Evolutionary conservation across 53 echinoderm and acorn worm genomes (phyloP), one percentile per base, ranked within the genome.

Genomic region (Holothuria leucospilota): DNA sequence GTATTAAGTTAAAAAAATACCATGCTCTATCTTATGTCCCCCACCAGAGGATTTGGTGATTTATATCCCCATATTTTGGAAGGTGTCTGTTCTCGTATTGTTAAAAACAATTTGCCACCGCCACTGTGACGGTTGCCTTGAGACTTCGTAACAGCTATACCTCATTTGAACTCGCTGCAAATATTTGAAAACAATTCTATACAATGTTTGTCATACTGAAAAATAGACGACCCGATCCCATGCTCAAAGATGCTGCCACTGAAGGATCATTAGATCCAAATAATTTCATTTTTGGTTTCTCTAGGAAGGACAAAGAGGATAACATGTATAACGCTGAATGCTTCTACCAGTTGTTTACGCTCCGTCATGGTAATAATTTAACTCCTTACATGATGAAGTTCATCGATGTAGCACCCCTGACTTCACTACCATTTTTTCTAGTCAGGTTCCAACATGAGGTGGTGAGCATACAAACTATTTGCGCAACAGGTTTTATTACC

Each of bases 321-420:
- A 30, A 63, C 41, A 63, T 28, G 6, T 39, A 79, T 69, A 66
- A 86, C 74, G 89, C 92, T 29, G 89, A 89, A 65, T 63, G 74
- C 38, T 94, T 89, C 29, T 94, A 94, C 24, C 86, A 94, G 59
- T 49, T 92, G 23, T 94, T 87, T 64, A 77, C 77, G 74, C 25
- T 85, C 13, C 42, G 59, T 2, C 92, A 73, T 70, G 74, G 71
- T 7, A 83, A 85, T n/a, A 85, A 59, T 6, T 69, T 92, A 21
- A 94, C 94, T 20, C 92, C 94, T 28, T 94, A 94, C 30, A 92
- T 94, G 94, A 87, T 92, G 2, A 92, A 65, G 61, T 90, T 77
- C 56, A 82, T 94, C 38, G 88, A 92, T 62, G 85, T 88, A 23
- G 82, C 84, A 8, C 74, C 56, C 20, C 69, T 92, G 87, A 27